Evolutionary conservation across 2,797 vertebrate species (phyloP), one percentile per base, ranked within the genome.

Genomic region (Eremophila alpestris): DNA sequence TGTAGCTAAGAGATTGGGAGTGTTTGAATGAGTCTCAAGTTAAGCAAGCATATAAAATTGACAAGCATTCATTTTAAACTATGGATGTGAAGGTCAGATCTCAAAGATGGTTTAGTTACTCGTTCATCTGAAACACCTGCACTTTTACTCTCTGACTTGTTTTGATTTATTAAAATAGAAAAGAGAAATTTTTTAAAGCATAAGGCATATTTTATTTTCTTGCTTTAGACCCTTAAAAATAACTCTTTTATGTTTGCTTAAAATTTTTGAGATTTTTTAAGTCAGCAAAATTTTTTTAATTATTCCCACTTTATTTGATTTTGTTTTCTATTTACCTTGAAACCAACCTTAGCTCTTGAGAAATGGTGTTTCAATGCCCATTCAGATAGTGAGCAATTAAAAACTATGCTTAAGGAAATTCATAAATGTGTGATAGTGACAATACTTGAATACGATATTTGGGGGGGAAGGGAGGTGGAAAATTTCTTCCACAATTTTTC

Each of bases 151-250:
- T 43, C 46, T 62, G 82, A 45, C 30, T 81, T 90, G 52, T 51
- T 91, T 76, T 76, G 58, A 70, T 86, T 77, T 83, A 81, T 69
- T 93, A 75, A 86, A 95, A 83, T 29, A 78, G 22, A 78, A 92
- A 74, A 77, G 23, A 26, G 10, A 71, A 48, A 10, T 1, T 38
- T 69, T 67, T 71, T 64, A 43, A 94, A 84, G 40, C 9, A 36
- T 41, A 71, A 80, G 14, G 21, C 6, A 34, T 51, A 55, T 10
- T 83, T 46, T 27, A 46, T 78, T 83, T 78, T 88, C 21, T 52
- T 87, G 15, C 13, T 85, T 71, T 48, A 49, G 10, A 10, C 16
- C 58, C 18, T 43, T 83, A 81, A 90, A 91, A 71, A 38, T 52
- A 34, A 65, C 15, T 2, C 22, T 69, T 75, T 69, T 17, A 43